Percentiles rank a stretch among this genome's conserved stretches.
phyloP scores from a whole-genome alignment of 1,140 invertebrate species.

The Galendromus occidentalis region DNA sequence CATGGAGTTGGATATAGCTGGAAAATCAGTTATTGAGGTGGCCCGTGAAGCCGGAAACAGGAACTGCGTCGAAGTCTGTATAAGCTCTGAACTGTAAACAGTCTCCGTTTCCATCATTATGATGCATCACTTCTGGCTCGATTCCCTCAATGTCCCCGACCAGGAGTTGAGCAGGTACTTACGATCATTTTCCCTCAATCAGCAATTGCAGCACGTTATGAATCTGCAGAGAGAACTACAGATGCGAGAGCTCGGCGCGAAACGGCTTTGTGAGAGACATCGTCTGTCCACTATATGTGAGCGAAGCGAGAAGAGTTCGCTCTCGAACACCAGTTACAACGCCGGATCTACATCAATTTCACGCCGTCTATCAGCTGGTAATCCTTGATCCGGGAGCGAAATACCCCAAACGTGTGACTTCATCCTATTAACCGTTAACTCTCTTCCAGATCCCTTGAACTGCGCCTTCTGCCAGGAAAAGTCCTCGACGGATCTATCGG shows the following conservation, averaged over 20 bases:
- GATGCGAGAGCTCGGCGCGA: background rate
- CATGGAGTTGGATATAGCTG: background rate
- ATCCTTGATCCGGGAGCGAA: no score
- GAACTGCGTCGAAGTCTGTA: background rate
- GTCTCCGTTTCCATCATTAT: no score
- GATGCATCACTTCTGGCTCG: no score
- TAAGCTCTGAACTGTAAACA: background rate
- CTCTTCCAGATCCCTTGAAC: background rate
- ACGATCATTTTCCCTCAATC: background rate
- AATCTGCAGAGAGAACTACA: background rate
- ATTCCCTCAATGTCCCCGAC: no score
- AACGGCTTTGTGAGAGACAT: background rate
- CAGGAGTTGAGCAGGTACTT: no score
- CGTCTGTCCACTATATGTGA: background rate
- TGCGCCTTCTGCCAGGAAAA: slow-evolving; percentile 4
- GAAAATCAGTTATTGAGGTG: background rate
- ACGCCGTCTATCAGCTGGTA: no score
- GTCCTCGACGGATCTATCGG: background rate
- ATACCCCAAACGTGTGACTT: no score
- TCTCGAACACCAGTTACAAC: no score
- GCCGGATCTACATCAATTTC: no score
- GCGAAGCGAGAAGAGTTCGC: background rate
- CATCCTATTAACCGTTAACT: no score
- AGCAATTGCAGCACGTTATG: background rate
- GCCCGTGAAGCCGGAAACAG: background rate